Conservation (phyloP, 37 sponge, comb jelly and placozoan species). For the Tethya wilhelma region DNA sequence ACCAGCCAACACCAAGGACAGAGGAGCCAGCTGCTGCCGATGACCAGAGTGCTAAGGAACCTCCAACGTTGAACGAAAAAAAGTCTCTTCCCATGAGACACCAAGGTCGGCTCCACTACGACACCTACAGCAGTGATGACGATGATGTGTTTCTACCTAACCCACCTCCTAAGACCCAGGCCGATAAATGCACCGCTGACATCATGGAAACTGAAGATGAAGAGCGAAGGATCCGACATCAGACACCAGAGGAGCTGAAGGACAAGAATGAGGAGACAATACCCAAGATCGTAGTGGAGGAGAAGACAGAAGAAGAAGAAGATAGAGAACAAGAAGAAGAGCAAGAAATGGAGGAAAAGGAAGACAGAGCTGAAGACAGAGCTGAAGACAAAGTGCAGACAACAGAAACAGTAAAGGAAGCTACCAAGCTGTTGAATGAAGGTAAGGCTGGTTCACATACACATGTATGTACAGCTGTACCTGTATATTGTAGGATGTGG, state of each 20-base stretch:
- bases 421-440: not conserved
- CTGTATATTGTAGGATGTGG: too few relatives aligned
- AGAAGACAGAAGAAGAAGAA: not conserved
- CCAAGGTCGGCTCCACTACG: not conserved
- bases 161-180: conserved; percentile 25
- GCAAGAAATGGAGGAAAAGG: not conserved
- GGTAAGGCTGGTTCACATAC: not conserved
- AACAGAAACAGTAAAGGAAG: not conserved
- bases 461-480: too few relatives aligned
- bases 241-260: not conserved
- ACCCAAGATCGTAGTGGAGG: not conserved
- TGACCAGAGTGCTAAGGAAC: too few relatives aligned
- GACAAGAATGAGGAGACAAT: too few relatives aligned
- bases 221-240: not conserved
- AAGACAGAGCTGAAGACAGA: not conserved
- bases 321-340: not conserved
- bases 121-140: conserved; percentile 35
- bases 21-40: not conserved
- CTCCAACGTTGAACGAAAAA: too few relatives aligned
- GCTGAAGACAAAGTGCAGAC: not conserved
- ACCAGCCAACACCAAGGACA: too few relatives aligned
- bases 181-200: conserved; percentile 23
- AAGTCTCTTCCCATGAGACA: too few relatives aligned
- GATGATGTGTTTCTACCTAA: conserved; percentile 43
- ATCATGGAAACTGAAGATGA: conserved; percentile 24